A percentile compares a stretch with the other conserved stretches of the same genome.
Evolutionary conservation across 2,888 invertebrate species (phyloP).

Genomic region (Tenthredo distinguenda): DNA sequence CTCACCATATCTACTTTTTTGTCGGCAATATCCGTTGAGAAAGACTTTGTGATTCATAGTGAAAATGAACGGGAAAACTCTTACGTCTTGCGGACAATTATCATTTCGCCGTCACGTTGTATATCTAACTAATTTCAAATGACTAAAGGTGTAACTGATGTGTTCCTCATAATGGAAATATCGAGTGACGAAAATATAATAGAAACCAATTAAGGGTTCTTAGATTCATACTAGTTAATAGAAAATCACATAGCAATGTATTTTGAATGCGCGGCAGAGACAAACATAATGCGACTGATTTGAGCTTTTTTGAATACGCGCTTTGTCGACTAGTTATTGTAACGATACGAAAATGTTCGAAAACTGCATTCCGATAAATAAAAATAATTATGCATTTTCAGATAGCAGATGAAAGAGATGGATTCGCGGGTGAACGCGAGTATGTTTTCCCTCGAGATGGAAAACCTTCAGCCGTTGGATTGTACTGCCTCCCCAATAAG

Average conservation of each 20-base stretch:
- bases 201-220: background rate
- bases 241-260: background rate
- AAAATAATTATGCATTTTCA: background rate
- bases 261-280: background rate
- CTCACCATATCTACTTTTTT: background rate
- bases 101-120: background rate
- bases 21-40: background rate
- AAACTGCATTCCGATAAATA: background rate
- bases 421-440: slow-evolving; percentile 49
- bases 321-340: background rate
- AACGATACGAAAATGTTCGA: background rate
- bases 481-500: slow-evolving; percentile 56
- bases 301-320: background rate
- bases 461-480: slow-evolving; percentile 59
- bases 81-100: background rate
- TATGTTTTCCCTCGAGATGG: slow-evolving; percentile 39
- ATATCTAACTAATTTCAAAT: background rate
- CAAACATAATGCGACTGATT: background rate
- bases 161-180: background rate
- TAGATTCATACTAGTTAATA: background rate
- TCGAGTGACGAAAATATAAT: background rate
- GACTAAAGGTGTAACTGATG: background rate
- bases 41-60: background rate
- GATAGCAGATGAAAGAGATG: slow-evolving; percentile 51
- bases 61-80: background rate